Conservation (phyloP, 1,140 invertebrate species). For the Brachystomella parvula region DNA sequence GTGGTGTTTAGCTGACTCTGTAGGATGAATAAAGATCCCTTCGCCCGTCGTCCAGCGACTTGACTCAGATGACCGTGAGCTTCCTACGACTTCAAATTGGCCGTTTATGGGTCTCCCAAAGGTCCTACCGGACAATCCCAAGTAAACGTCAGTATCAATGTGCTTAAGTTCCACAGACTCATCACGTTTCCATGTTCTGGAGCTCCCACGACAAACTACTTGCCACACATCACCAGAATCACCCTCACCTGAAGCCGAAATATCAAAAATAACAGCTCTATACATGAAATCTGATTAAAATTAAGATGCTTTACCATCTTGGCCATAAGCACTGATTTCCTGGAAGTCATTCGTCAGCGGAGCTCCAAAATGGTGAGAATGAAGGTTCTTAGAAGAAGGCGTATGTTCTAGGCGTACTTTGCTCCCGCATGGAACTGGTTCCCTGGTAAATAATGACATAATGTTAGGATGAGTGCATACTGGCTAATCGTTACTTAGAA, state of each 20-base stretch:
- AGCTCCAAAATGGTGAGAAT: constrained; percentile 90
- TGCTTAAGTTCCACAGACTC: constrained; percentile 56
- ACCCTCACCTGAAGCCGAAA: constrained; percentile 52
- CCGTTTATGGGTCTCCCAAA: constrained; percentile 81
- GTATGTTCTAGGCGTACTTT: constrained; percentile 81
- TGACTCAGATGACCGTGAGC: background rate
- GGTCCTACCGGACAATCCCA: constrained; percentile 67
- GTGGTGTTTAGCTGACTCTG: background rate
- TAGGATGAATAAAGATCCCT: constrained; percentile 4
- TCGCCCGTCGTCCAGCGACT: background rate
- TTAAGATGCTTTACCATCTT: constrained; percentile 47
- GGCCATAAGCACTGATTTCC: constrained; percentile 96
- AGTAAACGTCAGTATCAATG: constrained; percentile 55
- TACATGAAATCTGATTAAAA: constrained; percentile 6
- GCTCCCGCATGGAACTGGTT: constrained; percentile 80
- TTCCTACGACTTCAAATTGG: constrained; percentile 80
- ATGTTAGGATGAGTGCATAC: background rate
- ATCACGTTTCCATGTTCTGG: constrained; percentile 72
- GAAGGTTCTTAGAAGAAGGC: constrained; percentile 83
- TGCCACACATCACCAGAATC: constrained; percentile 96
- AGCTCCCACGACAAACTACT: constrained; percentile 69
- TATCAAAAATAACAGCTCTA: background rate
- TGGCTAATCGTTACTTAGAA: background rate
- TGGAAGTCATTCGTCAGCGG: constrained; percentile 84
- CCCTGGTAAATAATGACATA: constrained; percentile 46